Conservation (phyloP, 2,888 invertebrate genomes). For the Sinodicranocentrus sp. region DNA sequence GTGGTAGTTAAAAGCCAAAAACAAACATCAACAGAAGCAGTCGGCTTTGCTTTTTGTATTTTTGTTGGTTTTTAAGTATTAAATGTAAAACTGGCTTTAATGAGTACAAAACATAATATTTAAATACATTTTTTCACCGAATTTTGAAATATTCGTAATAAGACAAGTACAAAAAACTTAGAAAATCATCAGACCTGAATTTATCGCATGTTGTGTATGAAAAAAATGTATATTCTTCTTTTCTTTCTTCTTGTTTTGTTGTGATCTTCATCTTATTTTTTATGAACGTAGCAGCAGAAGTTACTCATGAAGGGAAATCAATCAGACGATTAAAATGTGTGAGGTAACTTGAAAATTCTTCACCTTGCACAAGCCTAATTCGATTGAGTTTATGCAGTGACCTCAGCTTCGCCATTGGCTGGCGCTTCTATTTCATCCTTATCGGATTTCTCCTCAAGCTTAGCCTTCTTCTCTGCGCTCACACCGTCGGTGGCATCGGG, state of each 20-base stretch:
- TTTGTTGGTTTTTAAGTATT: slow-evolving; percentile 22
- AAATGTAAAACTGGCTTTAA: slow-evolving; percentile 67
- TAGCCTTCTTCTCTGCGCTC: slow-evolving; percentile 76
- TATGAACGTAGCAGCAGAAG: slow-evolving; percentile 48
- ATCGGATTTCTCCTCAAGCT: slow-evolving; percentile 74
- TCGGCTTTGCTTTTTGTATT: background rate
- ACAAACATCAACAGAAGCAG: slow-evolving; percentile 2
- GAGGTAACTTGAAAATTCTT: slow-evolving; percentile 68
- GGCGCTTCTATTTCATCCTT: slow-evolving; percentile 64
- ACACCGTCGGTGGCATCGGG: slow-evolving; percentile 69
- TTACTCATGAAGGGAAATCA: slow-evolving; percentile 54
- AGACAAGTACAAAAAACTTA: slow-evolving; percentile 64
- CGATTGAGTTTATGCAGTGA: slow-evolving; percentile 70
- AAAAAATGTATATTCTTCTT: slow-evolving; percentile 44
- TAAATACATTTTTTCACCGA: slow-evolving; percentile 62
- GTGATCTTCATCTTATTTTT: background rate
- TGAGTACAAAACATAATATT: slow-evolving; percentile 68
- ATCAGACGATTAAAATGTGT: slow-evolving; percentile 67
- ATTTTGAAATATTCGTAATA: slow-evolving; percentile 47
- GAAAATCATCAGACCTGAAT: slow-evolving; percentile 66
- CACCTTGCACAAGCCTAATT: slow-evolving; percentile 64
- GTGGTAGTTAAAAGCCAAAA: slow-evolving; percentile 5
- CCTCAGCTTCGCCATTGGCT: slow-evolving; percentile 73
- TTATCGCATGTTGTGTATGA: slow-evolving; percentile 40
- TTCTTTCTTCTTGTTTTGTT: slow-evolving; percentile 24